Conservation (phyloP, 2,888 invertebrate genomes). For the Oligia fasciuncula region DNA sequence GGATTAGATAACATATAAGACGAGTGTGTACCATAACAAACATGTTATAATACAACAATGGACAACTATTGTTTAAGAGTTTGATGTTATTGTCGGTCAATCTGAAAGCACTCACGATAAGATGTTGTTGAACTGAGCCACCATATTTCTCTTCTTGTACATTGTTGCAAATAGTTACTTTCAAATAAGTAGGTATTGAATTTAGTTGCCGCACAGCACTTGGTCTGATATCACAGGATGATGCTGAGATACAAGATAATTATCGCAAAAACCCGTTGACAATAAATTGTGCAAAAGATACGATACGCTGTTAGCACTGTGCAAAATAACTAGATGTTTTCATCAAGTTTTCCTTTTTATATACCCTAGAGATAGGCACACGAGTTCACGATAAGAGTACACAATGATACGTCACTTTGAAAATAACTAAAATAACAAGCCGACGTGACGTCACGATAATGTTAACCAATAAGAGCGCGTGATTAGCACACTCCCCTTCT, state of each 20-base stretch:
- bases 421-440: conserved; percentile 78
- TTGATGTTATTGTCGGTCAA: conserved; percentile 45
- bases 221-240: conserved; percentile 6
- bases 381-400: conserved; percentile 70
- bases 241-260: conserved; percentile 63
- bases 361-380: conserved; percentile 67
- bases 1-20: conserved; percentile 25
- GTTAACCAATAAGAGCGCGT: conserved; percentile 76
- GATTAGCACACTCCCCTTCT: conserved; percentile 82
- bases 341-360: conserved; percentile 75
- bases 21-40: conserved; percentile 32
- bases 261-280: conserved; percentile 60
- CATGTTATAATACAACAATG: conserved; percentile 47
- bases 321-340: conserved; percentile 71
- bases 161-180: conserved; percentile 66
- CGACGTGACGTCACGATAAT: conserved; percentile 78
- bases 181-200: not conserved
- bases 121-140: conserved; percentile 80
- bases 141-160: conserved; percentile 83
- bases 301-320: conserved; percentile 52
- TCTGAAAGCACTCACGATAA: conserved; percentile 78
- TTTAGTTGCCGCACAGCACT: conserved; percentile 22
- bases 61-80: conserved; percentile 35
- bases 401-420: conserved; percentile 75
- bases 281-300: conserved; percentile 59